phyloP scores from a whole-genome alignment of 2,113 vertebrate genomes.

The Pandion haliaetus region DNA sequence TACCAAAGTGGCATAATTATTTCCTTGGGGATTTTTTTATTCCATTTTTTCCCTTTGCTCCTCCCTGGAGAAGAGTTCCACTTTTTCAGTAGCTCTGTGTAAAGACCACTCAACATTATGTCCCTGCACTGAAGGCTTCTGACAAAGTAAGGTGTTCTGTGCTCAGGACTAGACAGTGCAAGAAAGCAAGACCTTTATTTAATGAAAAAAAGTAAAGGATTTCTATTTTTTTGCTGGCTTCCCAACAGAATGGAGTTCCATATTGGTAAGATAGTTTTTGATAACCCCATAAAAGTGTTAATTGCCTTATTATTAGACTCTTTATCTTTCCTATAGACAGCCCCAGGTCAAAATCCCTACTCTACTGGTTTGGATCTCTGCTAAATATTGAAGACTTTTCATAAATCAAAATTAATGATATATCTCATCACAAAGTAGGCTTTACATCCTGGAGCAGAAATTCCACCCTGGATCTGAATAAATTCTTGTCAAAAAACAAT shows the following conservation, averaged over 20 bases:
- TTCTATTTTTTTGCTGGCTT: background rate
- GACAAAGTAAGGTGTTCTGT: background rate
- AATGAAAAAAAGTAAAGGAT: background rate
- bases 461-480: background rate
- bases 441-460: background rate
- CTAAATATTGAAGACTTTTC: background rate
- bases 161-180: background rate
- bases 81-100: background rate
- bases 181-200: background rate
- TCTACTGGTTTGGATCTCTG: background rate
- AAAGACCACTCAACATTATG: background rate
- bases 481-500: background rate
- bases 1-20: background rate
- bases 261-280: background rate
- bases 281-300: background rate
- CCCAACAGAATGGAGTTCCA: background rate
- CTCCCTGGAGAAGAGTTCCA: background rate
- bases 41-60: background rate
- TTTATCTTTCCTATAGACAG: background rate
- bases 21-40: background rate
- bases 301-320: background rate
- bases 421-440: background rate
- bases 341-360: background rate
- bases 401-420: background rate
- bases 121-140: background rate